Evolutionary conservation across 2,888 invertebrate genomes (phyloP), one percentile per base, ranked within the genome.

Genomic region (Lasiommata megera): DNA sequence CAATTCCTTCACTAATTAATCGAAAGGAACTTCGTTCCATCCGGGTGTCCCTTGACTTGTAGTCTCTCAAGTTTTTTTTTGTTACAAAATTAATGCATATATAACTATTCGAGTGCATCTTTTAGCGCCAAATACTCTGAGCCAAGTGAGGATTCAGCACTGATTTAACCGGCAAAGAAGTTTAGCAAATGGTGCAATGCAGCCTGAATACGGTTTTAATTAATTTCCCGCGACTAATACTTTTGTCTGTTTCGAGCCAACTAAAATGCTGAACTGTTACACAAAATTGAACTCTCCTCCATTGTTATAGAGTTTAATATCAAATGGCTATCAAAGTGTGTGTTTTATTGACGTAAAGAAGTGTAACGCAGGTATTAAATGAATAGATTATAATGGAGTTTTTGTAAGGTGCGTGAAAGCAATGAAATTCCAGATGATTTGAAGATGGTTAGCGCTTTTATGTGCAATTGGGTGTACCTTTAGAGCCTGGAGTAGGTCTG

Each of bases 161-260:
- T 41, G 55, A 47, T 57, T 55, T 46, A 59, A 56, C 34, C 56
- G 54, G 50, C 38, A 38, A 51, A 37, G 28, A 51, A 51, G 23
- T 38, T 51, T 29, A 38, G 38, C 61, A 59, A 59, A 59, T 59
- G 61, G 59, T 59, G 56, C 50, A 62, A 59, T 59, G 61, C 59
- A 59, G 56, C 59, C 50, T 58, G 58, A 54, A 58, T 58, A 59
- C 56, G 52, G 54, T 56, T 60, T 52, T 60, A 62, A 64, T 64
- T 64, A 64, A 62, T 62, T 55, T 62, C 56, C 54, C 53, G 53
- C 54, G 58, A 62, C 58, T 56, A 63, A 60, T 53, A 60, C 62
- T 60, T 60, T 54, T 52, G 56, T 61, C 58, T 61, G 56, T 56
- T 60, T 40, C 43, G 56, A 43, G 47, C 36, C 36, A 54, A 59